phyloP scores from a whole-genome alignment of 1,140 invertebrate genomes.

The Hyphantria cunea region DNA sequence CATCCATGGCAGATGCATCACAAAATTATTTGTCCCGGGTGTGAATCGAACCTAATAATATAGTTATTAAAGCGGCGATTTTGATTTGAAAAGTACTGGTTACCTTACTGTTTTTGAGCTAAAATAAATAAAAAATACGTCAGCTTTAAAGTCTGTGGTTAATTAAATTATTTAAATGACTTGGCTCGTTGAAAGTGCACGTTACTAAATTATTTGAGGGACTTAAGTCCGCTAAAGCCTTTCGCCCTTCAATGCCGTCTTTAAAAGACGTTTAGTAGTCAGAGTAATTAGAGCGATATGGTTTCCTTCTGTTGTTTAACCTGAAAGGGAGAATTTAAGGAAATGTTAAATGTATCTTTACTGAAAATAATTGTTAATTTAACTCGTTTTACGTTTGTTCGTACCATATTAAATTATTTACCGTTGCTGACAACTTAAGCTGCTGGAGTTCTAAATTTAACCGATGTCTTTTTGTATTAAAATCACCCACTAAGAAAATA shows the following conservation, averaged over 20 bases:
- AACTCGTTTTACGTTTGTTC: too few relatives aligned
- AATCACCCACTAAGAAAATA: too few relatives aligned
- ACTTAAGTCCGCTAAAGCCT: conserved; percentile 45
- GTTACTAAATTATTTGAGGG: conserved; percentile 50
- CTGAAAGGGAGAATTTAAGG: conserved; percentile 1
- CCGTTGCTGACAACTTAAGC: too few relatives aligned
- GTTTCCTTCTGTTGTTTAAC: conserved; percentile 9
- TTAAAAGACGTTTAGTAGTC: conserved; percentile 35
- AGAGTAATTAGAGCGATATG: conserved; percentile 44
- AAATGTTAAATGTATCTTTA: conserved; percentile 6
- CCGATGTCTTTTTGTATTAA: too few relatives aligned
- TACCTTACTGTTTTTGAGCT: conserved; percentile 22
- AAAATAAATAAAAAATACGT: conserved; percentile 47
- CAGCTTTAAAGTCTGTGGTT: conserved; percentile 47
- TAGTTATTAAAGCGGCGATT: too few relatives aligned
- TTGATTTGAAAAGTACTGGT: conserved; percentile 27
- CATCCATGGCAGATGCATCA: too few relatives aligned
- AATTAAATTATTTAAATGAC: conserved; percentile 55
- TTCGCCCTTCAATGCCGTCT: conserved; percentile 40
- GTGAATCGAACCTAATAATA: too few relatives aligned
- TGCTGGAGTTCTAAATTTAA: too few relatives aligned
- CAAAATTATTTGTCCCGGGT: too few relatives aligned
- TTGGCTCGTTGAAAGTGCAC: conserved; percentile 49
- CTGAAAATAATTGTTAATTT: neutral
- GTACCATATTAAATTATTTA: too few relatives aligned